Evolutionary conservation across 2,888 invertebrate species (phyloP), one percentile per base, ranked within the genome.

Genomic region (Erannis defoliaria): DNA sequence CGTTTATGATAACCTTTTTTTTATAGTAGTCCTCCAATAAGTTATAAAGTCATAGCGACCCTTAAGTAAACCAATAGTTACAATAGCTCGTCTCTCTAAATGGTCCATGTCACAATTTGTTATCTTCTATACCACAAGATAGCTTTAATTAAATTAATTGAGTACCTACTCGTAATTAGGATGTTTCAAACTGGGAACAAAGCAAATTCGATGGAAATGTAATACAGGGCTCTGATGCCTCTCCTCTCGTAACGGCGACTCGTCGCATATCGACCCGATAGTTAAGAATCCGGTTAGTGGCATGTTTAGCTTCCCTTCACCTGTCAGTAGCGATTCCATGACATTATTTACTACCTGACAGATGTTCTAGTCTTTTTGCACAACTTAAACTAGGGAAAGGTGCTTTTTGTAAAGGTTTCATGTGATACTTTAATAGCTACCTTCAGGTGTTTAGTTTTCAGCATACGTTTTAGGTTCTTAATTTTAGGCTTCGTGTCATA

Each of bases 281-380:
- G 29, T 33, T 56, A 18, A 33, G 21, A 26, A 26, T 42, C 55
- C 51, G n/a, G 40, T 56, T 60, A 10, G 46, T 40, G 55, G 45
- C 61, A 51, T 26, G 26, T 37, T 45, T 40, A 29, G 42, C 55
- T 16, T 19, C 21, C 42, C 51, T 42, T 33, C 46, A 26, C 62
- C 53, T 66, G 67, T 75, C 74, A 74, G 69, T 78, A 79, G 77
- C 83, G 76, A 78, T 77, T 77, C 85, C 89, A 89, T 89, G 88
- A 88, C 90, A 84, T 76, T 70, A 71, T 73, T 74, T 80, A 80
- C 82, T 81, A 79, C 80, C 77, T 82, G 81, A 79, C 83, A 85
- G 81, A 78, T 77, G 80, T 86, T 92, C 92, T 92, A 92, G 92
- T 92, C 92, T 88, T 85, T 85, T 86, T 90, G 92, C 92, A 92